phyloP scores from a whole-genome alignment of 2,113 vertebrate genomes.

The Axis porcinus region DNA sequence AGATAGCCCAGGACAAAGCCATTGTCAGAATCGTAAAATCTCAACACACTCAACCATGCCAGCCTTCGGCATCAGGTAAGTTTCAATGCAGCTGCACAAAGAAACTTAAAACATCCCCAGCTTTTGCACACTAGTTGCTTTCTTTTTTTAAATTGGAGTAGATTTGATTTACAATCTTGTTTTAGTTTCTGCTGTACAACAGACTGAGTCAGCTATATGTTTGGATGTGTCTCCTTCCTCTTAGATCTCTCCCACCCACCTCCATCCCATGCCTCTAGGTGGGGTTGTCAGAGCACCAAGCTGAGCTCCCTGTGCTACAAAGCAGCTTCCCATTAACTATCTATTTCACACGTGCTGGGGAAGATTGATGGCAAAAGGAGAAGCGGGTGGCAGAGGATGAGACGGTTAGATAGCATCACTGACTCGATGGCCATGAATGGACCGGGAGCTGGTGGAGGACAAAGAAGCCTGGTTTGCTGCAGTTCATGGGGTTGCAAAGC shows the following conservation, averaged over 20 bases:
- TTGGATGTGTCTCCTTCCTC: neutral
- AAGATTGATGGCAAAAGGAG: neutral
- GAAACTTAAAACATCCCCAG: neutral
- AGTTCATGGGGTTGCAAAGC: neutral
- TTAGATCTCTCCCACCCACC: neutral
- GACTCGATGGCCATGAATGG: neutral
- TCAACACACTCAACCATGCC: neutral
- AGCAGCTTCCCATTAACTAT: neutral
- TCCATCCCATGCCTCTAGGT: neutral
- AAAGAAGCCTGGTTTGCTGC: neutral
- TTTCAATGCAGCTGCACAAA: neutral
- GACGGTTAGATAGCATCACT: neutral
- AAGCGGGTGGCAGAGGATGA: neutral
- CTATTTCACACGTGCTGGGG: neutral
- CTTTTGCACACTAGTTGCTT: neutral
- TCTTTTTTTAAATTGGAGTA: neutral
- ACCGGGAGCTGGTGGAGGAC: neutral
- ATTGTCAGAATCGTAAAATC: neutral
- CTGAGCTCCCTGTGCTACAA: neutral
- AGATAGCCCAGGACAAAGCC: neutral
- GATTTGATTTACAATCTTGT: neutral
- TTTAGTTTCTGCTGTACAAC: neutral
- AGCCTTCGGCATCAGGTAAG: neutral
- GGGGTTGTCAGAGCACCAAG: neutral
- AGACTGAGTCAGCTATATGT: neutral